Conservation (phyloP, 1,140 invertebrate genomes). For the Melitaea cinxia region DNA sequence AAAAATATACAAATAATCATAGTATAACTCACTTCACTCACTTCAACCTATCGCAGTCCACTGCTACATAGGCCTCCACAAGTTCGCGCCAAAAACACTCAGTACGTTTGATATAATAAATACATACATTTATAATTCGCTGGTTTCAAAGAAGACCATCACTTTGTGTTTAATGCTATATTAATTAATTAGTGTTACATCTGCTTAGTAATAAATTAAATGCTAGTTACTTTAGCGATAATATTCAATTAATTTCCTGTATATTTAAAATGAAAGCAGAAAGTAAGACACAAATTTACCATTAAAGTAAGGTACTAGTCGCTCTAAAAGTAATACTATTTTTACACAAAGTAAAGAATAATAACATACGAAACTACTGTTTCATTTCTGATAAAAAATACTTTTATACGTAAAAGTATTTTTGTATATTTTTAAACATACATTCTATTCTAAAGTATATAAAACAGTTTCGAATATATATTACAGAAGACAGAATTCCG, state of each 20-base stretch:
- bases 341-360: constrained; percentile 39
- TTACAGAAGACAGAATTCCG: no score
- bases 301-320: constrained; percentile 49
- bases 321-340: constrained; percentile 44
- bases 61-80: no score
- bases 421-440: neutral
- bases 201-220: neutral
- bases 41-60: neutral
- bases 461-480: no score
- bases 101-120: neutral
- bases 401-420: no score
- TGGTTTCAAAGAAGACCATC: neutral
- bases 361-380: neutral
- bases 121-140: no score
- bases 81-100: no score
- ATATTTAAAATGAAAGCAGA: neutral
- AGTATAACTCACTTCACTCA: constrained; percentile 22
- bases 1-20: constrained; percentile 14
- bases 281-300: constrained; percentile 39
- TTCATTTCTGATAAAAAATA: no score
- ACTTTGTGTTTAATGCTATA: neutral
- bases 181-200: neutral
- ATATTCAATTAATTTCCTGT: neutral
- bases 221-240: neutral
- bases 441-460: no score